Evolutionary conservation across 2,113 vertebrate species (phyloP).

Genomic region (Psilopsiagon aymara): DNA sequence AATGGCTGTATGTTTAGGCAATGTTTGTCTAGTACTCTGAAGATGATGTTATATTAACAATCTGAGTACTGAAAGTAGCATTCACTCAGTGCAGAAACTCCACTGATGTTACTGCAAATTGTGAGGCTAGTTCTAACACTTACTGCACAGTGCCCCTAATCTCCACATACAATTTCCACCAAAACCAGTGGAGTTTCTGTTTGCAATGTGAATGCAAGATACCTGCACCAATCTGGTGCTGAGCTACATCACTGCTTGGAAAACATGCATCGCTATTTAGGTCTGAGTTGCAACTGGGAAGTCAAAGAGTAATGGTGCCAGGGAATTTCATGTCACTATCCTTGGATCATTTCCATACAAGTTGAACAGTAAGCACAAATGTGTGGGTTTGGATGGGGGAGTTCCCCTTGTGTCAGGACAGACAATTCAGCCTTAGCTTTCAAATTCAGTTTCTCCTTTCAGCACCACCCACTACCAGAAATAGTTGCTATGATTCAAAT

Average conservation of each 20-base stretch:
- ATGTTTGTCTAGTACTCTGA: not conserved
- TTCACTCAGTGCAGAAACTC: not conserved
- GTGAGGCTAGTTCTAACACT: not conserved
- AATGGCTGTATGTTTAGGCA: not conserved
- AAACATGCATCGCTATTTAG: not conserved
- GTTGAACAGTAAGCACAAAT: not conserved
- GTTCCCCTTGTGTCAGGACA: not conserved
- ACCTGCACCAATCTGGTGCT: not conserved
- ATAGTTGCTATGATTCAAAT: not conserved
- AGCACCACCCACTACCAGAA: not conserved
- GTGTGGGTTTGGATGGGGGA: accelerated
- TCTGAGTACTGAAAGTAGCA: not conserved
- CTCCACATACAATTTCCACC: not conserved
- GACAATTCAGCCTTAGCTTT: not conserved
- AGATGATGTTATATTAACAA: not conserved
- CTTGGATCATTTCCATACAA: not conserved
- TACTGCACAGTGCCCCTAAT: accelerated
- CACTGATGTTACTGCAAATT: not conserved
- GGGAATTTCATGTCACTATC: not conserved
- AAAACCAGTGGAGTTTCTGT: not conserved
- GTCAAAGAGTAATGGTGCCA: not conserved
- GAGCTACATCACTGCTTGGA: not conserved
- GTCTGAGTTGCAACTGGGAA: not conserved
- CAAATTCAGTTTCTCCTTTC: not conserved
- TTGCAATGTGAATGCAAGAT: not conserved